A percentile compares a stretch with the other conserved stretches of the same genome.
Conservation (phyloP, 1,140 invertebrate species). For the Brachionus asplanchnoidis region DNA sequence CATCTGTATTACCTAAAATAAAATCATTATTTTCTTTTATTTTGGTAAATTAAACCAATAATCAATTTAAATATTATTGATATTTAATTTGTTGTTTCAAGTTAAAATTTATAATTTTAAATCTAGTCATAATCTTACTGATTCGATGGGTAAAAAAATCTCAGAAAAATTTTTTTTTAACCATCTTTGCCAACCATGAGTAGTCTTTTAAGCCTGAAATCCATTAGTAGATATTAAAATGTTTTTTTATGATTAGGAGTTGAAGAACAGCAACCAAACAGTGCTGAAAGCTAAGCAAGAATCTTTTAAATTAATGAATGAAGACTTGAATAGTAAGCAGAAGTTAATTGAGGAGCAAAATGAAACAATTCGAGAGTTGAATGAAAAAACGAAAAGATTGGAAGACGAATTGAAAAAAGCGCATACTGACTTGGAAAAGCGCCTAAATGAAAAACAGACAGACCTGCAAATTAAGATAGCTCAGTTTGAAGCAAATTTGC, state of each 20-base stretch:
- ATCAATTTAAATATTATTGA: too few species aligned
- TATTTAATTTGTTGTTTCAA: too few species aligned
- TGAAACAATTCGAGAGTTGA: neutral
- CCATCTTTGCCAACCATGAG: neutral
- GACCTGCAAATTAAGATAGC: conserved; percentile 18
- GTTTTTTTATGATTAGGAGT: neutral
- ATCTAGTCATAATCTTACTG: too few species aligned
- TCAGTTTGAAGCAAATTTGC: conserved; percentile 15
- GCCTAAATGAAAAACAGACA: neutral
- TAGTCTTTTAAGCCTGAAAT: neutral
- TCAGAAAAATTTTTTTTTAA: too few species aligned
- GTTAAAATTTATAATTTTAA: too few species aligned
- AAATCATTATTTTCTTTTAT: too few species aligned
- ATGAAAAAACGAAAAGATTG: neutral
- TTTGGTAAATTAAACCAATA: too few species aligned
- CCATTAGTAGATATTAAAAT: neutral
- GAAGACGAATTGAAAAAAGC: neutral
- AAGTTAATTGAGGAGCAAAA: conserved; percentile 5
- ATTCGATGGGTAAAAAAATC: too few species aligned
- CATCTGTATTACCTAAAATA: too few species aligned
- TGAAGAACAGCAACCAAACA: neutral
- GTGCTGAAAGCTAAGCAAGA: conserved; percentile 22
- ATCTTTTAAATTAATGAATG: neutral
- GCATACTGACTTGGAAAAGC: neutral
- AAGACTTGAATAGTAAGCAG: neutral